phyloP scores from a whole-genome alignment of 2,888 invertebrate species.

The Erannis defoliaria region DNA sequence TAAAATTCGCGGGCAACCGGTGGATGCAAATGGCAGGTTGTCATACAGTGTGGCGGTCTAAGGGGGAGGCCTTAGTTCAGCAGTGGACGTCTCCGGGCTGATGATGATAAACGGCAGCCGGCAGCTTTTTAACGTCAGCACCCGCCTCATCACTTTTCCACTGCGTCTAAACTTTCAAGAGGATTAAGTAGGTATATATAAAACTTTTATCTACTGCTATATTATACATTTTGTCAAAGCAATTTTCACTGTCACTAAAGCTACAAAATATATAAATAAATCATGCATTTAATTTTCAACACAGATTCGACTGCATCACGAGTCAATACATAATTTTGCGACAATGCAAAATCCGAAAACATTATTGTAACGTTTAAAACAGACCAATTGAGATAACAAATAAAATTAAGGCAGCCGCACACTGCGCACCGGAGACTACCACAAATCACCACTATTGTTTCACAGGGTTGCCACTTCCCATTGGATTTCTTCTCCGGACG shows the following conservation, averaged over 20 bases:
- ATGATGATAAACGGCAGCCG: too few species aligned
- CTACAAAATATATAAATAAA: neutral
- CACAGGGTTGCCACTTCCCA: constrained; percentile 15
- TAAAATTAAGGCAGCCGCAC: constrained; percentile 26
- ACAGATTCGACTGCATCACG: neutral
- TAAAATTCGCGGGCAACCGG: too few species aligned
- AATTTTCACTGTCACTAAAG: neutral
- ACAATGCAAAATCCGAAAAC: constrained; percentile 4
- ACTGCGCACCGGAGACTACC: constrained; percentile 15
- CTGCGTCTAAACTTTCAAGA: too few species aligned
- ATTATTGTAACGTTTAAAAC: constrained; percentile 22
- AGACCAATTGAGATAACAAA: constrained; percentile 19
- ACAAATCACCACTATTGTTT: constrained; percentile 34
- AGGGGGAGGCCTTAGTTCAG: too few species aligned
- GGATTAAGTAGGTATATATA: too few species aligned
- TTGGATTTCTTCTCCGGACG: too few species aligned
- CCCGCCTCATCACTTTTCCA: too few species aligned
- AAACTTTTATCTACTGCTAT: neutral
- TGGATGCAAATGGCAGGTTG: too few species aligned
- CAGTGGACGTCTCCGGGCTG: too few species aligned
- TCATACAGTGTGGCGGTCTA: too few species aligned
- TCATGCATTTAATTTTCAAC: neutral
- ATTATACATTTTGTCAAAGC: too few species aligned
- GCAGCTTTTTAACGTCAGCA: too few species aligned
- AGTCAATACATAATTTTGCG: neutral